phyloP scores from a whole-genome alignment of 2,797 vertebrate species.

The Ptychobarbus kaznakovi region DNA sequence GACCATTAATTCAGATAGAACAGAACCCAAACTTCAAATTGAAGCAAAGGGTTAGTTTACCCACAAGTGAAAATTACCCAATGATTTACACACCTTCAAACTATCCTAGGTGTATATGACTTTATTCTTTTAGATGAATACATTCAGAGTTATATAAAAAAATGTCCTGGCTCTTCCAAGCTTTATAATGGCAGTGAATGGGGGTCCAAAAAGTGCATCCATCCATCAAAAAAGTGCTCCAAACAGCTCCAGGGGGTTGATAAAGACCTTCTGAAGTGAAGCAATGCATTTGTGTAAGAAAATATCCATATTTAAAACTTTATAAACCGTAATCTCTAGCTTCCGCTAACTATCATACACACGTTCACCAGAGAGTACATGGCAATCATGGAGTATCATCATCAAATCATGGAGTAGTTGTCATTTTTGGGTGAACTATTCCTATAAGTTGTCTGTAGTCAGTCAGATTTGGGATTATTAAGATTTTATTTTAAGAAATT shows the following conservation, averaged over 20 bases:
- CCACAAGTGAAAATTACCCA: not conserved
- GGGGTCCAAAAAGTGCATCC: not conserved
- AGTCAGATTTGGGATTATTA: not conserved
- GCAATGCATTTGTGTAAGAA: not conserved
- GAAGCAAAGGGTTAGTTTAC: not conserved
- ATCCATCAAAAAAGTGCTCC: not conserved
- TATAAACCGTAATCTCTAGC: too few relatives aligned
- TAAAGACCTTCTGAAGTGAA: not conserved
- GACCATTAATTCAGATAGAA: not conserved
- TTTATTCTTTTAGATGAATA: not conserved
- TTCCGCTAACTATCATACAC: too few relatives aligned
- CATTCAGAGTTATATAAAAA: not conserved
- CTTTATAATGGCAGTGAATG: not conserved
- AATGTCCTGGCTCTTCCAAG: too few relatives aligned
- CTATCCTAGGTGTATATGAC: not conserved
- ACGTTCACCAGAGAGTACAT: not conserved
- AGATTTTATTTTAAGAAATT: not conserved
- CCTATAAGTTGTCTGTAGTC: not conserved
- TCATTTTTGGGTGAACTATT: not conserved
- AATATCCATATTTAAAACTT: not conserved
- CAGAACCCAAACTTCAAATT: not conserved
- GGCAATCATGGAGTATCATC: not conserved
- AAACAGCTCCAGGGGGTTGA: not conserved
- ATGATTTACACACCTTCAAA: not conserved
- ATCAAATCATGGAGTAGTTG: too few relatives aligned